A percentile compares a stretch with the other conserved stretches of the same genome.
phyloP scores from a whole-genome alignment of 92 coral and sea anemone genomes.

The Epizoanthus rinbou region DNA sequence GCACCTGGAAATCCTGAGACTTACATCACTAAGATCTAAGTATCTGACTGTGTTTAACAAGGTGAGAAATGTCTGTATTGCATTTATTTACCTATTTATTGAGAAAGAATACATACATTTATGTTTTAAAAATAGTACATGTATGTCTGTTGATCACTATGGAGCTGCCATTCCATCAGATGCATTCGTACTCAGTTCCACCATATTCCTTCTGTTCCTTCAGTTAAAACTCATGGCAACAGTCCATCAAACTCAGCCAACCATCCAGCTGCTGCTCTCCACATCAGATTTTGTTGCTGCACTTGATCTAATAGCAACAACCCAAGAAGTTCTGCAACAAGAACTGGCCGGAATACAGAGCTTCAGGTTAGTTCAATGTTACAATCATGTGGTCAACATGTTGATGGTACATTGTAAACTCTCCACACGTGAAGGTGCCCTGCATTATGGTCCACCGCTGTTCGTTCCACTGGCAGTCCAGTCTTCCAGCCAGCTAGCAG shows the following conservation, averaged over 20 bases:
- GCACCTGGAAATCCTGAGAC: conserved; percentile 77
- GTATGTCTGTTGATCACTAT: neutral
- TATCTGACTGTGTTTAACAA: conserved; percentile 86
- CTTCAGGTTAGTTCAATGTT: conserved; percentile 65
- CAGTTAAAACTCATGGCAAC: conserved; percentile 96
- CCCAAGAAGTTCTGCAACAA: conserved; percentile 96
- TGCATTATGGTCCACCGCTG: too few species aligned
- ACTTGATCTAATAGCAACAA: conserved; percentile 88
- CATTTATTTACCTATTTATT: too few species aligned
- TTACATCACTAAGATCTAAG: conserved; percentile 84
- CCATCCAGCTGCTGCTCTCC: conserved; percentile 91
- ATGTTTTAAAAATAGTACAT: too few species aligned
- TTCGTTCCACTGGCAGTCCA: too few species aligned
- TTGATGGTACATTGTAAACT: too few species aligned
- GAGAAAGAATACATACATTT: too few species aligned
- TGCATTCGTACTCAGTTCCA: neutral
- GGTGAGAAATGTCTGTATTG: conserved; percentile 49
- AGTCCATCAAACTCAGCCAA: conserved; percentile 98
- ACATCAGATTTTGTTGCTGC: conserved; percentile 99
- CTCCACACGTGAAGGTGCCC: too few species aligned
- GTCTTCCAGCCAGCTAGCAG: too few species aligned
- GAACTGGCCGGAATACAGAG: conserved; percentile 97
- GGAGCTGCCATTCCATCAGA: neutral
- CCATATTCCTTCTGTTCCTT: neutral
- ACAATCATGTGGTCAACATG: too few species aligned